A percentile compares a stretch with the other conserved stretches of the same genome.
Evolutionary conservation across 2,888 invertebrate species (phyloP).

Genomic region (Tetanocera ferruginea): DNA sequence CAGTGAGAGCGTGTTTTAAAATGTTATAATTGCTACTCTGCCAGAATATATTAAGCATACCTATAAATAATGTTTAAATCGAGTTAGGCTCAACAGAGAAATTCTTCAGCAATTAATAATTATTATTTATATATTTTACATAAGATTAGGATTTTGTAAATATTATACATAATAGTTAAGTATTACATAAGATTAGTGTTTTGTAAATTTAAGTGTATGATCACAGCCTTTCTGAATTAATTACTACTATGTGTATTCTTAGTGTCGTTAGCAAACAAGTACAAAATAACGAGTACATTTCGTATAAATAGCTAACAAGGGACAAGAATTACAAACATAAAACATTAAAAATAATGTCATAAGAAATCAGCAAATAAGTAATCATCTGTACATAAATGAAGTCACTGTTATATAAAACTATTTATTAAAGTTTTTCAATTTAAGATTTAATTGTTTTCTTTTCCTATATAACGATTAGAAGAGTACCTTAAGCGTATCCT

Average conservation of each 20-base stretch:
- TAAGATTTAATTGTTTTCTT: background rate
- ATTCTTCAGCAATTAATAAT: no score
- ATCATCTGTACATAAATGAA: background rate
- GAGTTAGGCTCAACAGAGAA: no score
- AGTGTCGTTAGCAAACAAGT: slow-evolving; percentile 48
- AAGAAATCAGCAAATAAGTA: background rate
- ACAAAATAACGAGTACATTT: background rate
- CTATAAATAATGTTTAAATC: no score
- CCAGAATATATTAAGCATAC: no score
- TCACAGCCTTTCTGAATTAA: slow-evolving; percentile 58
- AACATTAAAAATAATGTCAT: background rate
- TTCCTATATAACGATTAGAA: background rate
- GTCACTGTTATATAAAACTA: background rate
- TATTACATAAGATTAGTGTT: background rate
- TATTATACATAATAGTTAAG: no score
- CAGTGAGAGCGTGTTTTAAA: no score
- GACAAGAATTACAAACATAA: background rate
- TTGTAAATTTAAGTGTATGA: slow-evolving; percentile 57
- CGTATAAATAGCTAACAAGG: background rate
- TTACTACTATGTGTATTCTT: slow-evolving; percentile 33
- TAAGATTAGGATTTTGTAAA: no score
- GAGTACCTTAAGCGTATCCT: no score
- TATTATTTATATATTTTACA: no score
- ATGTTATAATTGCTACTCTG: no score
- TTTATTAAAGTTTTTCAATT: no score